A percentile compares a stretch with the other conserved stretches of the same genome.
These are phyloP conservation scores for Perodicticus potto DNA, from an alignment of 2,797 vertebrate genomes.

Conservation along the genomic window DNA sequence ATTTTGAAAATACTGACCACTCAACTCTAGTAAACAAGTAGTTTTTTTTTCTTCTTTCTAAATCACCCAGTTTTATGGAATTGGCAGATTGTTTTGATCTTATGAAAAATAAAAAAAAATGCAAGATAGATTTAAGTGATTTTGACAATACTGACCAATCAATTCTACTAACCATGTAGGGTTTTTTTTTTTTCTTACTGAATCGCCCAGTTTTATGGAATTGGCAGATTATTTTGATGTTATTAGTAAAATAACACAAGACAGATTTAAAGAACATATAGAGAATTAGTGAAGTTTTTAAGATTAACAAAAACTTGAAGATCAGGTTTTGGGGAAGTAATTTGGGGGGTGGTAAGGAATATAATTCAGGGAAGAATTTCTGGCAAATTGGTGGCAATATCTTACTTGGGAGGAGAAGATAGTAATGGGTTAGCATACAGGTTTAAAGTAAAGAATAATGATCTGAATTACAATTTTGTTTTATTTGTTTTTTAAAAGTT, in stretches of 20 bases:
- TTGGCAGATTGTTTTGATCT: background rate
- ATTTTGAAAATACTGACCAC: background rate
- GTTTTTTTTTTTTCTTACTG: background rate
- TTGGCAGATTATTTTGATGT: background rate
- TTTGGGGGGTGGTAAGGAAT: background rate
- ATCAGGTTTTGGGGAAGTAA: background rate
- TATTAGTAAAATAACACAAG: background rate
- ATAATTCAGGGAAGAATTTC: background rate
- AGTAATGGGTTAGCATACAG: background rate
- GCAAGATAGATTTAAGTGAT: background rate
- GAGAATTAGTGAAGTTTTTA: background rate
- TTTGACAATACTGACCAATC: background rate
- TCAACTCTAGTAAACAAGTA: background rate
- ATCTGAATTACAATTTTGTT: background rate
- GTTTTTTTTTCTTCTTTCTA: background rate
- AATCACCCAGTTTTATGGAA: background rate
- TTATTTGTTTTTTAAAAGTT: background rate
- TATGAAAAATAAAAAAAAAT: background rate
- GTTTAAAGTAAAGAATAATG: constrained; percentile 14
- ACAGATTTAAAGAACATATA: constrained; percentile 10
- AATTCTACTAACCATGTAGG: background rate
- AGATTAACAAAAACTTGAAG: constrained; percentile 21
- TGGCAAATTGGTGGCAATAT: background rate
- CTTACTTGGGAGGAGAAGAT: background rate
- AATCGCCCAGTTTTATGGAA: background rate